These are phyloP conservation scores for Phrixothrix hirtus DNA, from an alignment of 2,888 invertebrate species.

Conservation along the genomic window DNA sequence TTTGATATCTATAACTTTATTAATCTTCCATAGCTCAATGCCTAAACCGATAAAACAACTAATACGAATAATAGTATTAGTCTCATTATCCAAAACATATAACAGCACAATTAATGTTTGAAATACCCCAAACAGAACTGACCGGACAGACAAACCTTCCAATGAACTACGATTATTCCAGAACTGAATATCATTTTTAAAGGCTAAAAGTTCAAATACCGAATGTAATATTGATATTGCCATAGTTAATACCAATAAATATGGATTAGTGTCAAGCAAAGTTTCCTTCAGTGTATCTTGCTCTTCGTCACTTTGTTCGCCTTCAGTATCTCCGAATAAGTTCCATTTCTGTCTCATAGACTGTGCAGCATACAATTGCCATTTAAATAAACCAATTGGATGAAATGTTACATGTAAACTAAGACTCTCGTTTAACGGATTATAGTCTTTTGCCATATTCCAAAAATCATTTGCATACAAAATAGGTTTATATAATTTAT, in stretches of 20 bases:
- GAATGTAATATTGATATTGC: constrained; percentile 94
- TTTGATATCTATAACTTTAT: constrained; percentile 89
- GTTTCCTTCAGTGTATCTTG: constrained; percentile 92
- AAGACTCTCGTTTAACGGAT: constrained; percentile 80
- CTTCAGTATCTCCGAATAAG: constrained; percentile 68
- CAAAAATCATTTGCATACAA: constrained; percentile 97
- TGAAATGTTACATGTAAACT: constrained; percentile 77
- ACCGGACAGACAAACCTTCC: constrained; percentile 96
- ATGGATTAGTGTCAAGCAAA: constrained; percentile 94
- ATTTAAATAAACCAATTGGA: constrained; percentile 94
- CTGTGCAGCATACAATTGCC: constrained; percentile 98
- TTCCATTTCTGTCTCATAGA: constrained; percentile 87
- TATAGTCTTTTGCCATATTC: constrained; percentile 96
- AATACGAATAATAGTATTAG: constrained; percentile 92
- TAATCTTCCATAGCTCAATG: constrained; percentile 99
- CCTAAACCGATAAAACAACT: constrained; percentile 92
- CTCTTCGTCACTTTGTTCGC: constrained; percentile 83
- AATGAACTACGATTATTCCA: constrained; percentile 97
- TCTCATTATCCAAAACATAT: constrained; percentile 98
- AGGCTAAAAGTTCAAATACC: constrained; percentile 96
- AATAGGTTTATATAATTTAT: constrained; percentile 89
- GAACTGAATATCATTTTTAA: constrained; percentile 99
- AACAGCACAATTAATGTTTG: constrained; percentile 93
- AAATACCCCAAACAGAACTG: constrained; percentile 98
- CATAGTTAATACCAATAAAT: constrained; percentile 88